phyloP scores from a whole-genome alignment of 2,113 vertebrate genomes.

The Trogon melanurus region DNA sequence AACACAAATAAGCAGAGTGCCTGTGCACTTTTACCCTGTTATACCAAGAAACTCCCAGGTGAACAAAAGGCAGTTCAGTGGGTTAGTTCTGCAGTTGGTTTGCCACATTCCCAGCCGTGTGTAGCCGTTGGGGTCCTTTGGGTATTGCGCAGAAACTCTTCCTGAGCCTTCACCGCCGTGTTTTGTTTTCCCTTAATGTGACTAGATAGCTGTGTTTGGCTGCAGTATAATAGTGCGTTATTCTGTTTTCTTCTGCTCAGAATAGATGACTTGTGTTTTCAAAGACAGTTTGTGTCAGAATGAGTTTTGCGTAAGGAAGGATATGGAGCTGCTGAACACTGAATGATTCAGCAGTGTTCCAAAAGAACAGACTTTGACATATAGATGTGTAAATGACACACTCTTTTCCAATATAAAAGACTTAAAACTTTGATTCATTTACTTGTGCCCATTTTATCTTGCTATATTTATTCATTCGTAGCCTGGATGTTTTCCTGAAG shows the following conservation, averaged over 20 bases:
- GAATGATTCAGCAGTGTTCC: constrained; percentile 40
- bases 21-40: fast-evolving
- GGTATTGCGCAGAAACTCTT: background rate
- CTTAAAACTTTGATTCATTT: background rate
- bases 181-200: background rate
- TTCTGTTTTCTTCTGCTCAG: background rate
- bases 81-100: background rate
- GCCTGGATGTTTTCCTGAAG: background rate
- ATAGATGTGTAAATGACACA: constrained; percentile 8
- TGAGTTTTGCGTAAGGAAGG: background rate
- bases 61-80: background rate
- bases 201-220: background rate
- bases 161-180: fast-evolving
- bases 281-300: background rate
- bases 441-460: background rate
- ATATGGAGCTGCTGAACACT: background rate
- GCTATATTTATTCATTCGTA: background rate
- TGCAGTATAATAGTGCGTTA: background rate
- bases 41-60: background rate
- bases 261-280: background rate
- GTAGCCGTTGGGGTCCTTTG: background rate
- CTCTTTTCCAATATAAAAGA: background rate
- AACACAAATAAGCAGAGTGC: background rate
- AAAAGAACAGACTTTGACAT: constrained; percentile 2
- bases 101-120: background rate